Conservation (phyloP, 2,888 invertebrate genomes). For the Campaea margaritaria region DNA sequence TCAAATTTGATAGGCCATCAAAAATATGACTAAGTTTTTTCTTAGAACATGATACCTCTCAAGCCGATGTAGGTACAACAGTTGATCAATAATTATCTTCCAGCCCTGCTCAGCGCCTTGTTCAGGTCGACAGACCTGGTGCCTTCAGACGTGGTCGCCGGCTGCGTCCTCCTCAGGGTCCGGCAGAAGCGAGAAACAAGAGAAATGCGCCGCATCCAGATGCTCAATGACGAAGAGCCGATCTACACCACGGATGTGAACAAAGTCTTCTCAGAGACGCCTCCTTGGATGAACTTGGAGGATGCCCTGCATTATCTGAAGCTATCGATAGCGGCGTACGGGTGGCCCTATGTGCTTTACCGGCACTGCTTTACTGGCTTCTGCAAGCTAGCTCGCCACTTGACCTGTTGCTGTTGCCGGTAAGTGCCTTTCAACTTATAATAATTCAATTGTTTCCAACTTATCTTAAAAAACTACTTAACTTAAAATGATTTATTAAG, state of each 20-base stretch:
- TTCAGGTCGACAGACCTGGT: slow-evolving; percentile 95
- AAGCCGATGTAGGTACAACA: neutral
- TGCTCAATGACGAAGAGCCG: slow-evolving; percentile 87
- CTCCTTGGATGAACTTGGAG: slow-evolving; percentile 92
- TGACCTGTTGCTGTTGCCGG: slow-evolving; percentile 91
- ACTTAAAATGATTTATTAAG: too few species aligned
- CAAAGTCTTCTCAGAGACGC: slow-evolving; percentile 87
- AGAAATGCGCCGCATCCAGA: slow-evolving; percentile 88
- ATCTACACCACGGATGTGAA: slow-evolving; percentile 87
- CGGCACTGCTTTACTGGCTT: slow-evolving; percentile 90
- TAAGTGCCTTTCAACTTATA: slow-evolving; percentile 55
- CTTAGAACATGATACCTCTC: too few species aligned
- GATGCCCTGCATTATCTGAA: slow-evolving; percentile 91
- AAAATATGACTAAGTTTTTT: too few species aligned
- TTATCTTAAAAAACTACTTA: too few species aligned
- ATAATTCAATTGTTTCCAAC: too few species aligned
- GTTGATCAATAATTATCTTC: slow-evolving; percentile 44
- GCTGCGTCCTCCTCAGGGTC: slow-evolving; percentile 92
- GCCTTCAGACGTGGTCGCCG: slow-evolving; percentile 95
- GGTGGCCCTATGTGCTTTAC: slow-evolving; percentile 94
- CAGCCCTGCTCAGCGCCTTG: slow-evolving; percentile 90
- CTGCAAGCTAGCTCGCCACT: slow-evolving; percentile 88
- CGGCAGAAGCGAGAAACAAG: slow-evolving; percentile 90
- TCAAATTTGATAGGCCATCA: too few species aligned
- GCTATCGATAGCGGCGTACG: slow-evolving; percentile 93